A percentile compares a stretch with the other conserved stretches of the same genome.
Evolutionary conservation across 2,113 vertebrate genomes (phyloP).

Genomic region (Dromiciops gliroides): DNA sequence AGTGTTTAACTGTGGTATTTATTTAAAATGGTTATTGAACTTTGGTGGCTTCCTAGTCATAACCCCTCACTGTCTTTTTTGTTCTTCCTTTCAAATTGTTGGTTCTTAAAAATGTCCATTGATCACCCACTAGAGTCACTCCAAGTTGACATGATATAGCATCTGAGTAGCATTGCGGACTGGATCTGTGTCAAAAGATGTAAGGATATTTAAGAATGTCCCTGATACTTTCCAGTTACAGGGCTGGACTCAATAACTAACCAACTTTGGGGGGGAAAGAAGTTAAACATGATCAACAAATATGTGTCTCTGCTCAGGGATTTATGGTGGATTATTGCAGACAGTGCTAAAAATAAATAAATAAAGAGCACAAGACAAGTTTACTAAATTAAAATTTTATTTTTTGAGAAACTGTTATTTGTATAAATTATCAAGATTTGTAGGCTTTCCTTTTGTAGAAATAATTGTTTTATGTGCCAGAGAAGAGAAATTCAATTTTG

Average conservation of each 20-base stretch:
- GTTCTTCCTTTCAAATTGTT: constrained; percentile 72
- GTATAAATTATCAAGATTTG: constrained; percentile 99
- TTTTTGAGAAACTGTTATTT: constrained; percentile 96
- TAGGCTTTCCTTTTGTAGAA: constrained; percentile 95
- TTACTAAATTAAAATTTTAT: constrained; percentile 99
- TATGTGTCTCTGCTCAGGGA: constrained; percentile 97
- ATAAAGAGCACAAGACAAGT: constrained; percentile 90
- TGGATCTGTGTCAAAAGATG: constrained; percentile 75
- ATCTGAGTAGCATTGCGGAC: constrained; percentile 72
- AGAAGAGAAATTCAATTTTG: constrained; percentile 89
- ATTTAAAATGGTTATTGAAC: constrained; percentile 78
- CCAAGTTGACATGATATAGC: constrained; percentile 72
- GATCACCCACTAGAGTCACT: constrained; percentile 77
- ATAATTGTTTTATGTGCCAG: constrained; percentile 92
- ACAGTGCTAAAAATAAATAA: constrained; percentile 90
- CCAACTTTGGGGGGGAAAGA: constrained; percentile 78
- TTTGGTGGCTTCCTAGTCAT: constrained; percentile 75
- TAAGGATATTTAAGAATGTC: constrained; percentile 78
- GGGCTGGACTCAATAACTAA: constrained; percentile 82
- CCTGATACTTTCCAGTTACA: constrained; percentile 81
- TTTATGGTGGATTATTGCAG: constrained; percentile 91
- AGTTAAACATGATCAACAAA: constrained; percentile 85
- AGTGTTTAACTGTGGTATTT: constrained; percentile 81
- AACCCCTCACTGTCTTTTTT: constrained; percentile 74
- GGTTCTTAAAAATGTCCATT: constrained; percentile 73